Evolutionary conservation across 2,113 vertebrate genomes (phyloP).

Genomic region (Brachyhypopomus occidentalis): DNA sequence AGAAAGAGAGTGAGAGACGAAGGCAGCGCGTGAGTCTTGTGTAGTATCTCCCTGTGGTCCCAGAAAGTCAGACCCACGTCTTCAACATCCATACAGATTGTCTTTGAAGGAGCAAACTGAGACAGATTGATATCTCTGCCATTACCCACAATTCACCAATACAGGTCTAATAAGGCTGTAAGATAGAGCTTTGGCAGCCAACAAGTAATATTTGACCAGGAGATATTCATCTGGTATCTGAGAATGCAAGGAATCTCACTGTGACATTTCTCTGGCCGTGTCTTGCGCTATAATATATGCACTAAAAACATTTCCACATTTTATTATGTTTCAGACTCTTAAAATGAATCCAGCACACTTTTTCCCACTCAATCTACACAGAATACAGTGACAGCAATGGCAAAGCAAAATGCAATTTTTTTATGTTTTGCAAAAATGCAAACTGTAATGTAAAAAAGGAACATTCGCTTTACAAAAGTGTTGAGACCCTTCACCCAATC

Average conservation of each 20-base stretch:
- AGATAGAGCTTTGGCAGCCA: constrained; percentile 6
- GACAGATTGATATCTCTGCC: constrained; percentile 12
- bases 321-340: too few species aligned
- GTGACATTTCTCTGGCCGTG: too few species aligned
- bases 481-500: too few species aligned
- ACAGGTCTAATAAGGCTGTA: constrained; percentile 4
- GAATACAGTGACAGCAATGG: too few species aligned
- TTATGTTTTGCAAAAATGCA: too few species aligned
- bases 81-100: constrained; percentile 9
- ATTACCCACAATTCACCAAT: neutral
- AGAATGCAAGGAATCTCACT: neutral
- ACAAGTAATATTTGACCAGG: neutral
- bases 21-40: neutral
- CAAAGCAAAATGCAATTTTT: too few species aligned
- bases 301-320: too few species aligned
- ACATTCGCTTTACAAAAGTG: too few species aligned
- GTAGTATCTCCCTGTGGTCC: neutral
- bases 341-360: too few species aligned
- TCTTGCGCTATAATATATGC: too few species aligned
- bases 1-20: neutral
- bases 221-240: neutral
- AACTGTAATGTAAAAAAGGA: too few species aligned
- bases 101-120: constrained; percentile 6
- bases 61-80: neutral
- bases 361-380: too few species aligned